Evolutionary conservation across 2,113 vertebrate species (phyloP).

Genomic region (Hippopotamus amphibius): DNA sequence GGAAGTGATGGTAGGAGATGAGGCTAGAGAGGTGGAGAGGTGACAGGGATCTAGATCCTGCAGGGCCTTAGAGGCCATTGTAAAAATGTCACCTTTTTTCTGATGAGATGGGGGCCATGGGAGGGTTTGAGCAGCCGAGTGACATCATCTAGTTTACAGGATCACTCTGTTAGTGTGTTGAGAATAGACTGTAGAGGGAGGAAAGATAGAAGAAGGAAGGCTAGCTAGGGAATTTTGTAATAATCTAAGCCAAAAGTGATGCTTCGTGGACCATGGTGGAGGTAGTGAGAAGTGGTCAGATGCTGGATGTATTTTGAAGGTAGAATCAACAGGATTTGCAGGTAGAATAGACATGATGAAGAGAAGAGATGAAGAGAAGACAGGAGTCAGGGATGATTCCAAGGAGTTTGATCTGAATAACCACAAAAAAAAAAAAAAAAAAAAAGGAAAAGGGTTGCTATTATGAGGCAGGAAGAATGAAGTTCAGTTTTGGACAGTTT

Average conservation of each 20-base stretch:
- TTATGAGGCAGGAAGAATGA: not conserved
- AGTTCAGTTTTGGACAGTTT: not conserved
- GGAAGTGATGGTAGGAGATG: not conserved
- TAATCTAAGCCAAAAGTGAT: not conserved
- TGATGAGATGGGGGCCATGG: not conserved
- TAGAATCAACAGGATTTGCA: not conserved
- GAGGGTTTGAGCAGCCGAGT: not conserved
- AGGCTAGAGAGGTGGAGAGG: not conserved
- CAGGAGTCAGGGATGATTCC: not conserved
- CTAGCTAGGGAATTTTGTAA: not conserved
- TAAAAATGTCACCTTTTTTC: not conserved
- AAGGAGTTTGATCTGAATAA: not conserved
- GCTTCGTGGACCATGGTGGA: not conserved
- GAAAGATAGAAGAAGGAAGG: not conserved
- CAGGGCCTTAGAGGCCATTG: not conserved
- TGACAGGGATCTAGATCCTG: too few relatives aligned
- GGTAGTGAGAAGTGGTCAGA: not conserved
- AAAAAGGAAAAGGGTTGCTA: not conserved
- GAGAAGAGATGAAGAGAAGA: not conserved
- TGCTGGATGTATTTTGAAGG: not conserved
- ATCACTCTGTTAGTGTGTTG: not conserved
- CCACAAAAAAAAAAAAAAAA: not conserved
- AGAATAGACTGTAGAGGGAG: not conserved
- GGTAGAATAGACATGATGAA: not conserved
- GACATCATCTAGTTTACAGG: not conserved